Conservation (phyloP, 2,888 invertebrate genomes). For the Papilio protenor region DNA sequence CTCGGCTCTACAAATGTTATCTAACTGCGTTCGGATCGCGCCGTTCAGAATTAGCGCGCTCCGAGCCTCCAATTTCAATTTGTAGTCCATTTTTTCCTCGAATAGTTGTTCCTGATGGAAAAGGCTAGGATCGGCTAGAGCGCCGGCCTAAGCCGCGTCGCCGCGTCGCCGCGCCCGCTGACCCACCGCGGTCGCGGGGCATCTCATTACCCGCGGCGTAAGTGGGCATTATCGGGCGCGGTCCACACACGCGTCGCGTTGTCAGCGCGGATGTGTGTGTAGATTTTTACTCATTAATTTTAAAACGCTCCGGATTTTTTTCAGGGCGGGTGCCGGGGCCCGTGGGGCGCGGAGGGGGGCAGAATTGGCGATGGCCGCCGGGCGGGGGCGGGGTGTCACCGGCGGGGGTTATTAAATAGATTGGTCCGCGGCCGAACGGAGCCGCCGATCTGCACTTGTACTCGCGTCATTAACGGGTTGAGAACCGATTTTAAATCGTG, state of each 20-base stretch:
- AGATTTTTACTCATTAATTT: slow-evolving; percentile 86
- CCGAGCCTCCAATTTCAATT: slow-evolving; percentile 80
- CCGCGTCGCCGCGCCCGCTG: slow-evolving; percentile 50
- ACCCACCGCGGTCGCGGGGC: slow-evolving; percentile 52
- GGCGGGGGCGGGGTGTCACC: slow-evolving; percentile 80
- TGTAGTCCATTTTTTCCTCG: slow-evolving; percentile 76
- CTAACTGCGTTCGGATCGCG: slow-evolving; percentile 82
- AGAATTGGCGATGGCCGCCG: slow-evolving; percentile 84
- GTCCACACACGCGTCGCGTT: slow-evolving; percentile 72
- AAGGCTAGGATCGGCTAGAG: slow-evolving; percentile 63
- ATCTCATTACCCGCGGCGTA: slow-evolving; percentile 62
- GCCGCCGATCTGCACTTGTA: slow-evolving; percentile 84
- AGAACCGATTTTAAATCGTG: slow-evolving; percentile 84
- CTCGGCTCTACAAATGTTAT: slow-evolving; percentile 82
- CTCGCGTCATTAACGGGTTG: slow-evolving; percentile 84
- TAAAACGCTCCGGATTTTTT: slow-evolving; percentile 85
- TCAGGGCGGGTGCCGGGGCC: slow-evolving; percentile 82
- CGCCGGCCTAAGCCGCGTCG: slow-evolving; percentile 55
- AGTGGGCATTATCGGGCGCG: slow-evolving; percentile 73
- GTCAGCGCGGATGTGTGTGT: slow-evolving; percentile 80
- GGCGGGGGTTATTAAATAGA: slow-evolving; percentile 85
- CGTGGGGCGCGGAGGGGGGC: slow-evolving; percentile 68
- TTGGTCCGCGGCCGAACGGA: slow-evolving; percentile 85
- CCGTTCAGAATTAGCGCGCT: slow-evolving; percentile 76
- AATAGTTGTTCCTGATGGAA: slow-evolving; percentile 77